Base-by-base conservation (phyloP, 2,113 vertebrate genomes). In the Natator depressus region DNA sequence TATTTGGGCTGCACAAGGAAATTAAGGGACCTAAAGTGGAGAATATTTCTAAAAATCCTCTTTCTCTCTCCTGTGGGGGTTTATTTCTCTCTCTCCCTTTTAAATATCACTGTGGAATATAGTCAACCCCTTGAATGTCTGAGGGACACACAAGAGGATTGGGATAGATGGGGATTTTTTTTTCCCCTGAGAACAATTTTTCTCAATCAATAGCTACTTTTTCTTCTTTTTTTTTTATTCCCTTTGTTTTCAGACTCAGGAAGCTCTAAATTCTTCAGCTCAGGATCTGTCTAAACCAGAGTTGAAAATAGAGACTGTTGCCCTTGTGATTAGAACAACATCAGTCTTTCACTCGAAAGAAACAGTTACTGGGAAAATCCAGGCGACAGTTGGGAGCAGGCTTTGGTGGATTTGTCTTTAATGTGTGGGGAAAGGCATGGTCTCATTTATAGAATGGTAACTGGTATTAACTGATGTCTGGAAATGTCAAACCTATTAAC, bases 401-500 rank as follows among this genome's bases (percentile, higher is more conserved):
- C 55, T 59, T 91, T 82, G 85, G 84, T 69, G 91, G 79, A 50
- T 93, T 87, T 93, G 65, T 55, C 79, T 89, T 94, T 89, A 87
- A 75, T 83, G 55, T 88, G 89, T 79, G 57, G 80, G 89, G 85
- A 86, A 76, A 91, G 85, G 90, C 92, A 72, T 5, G 51, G 94
- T 95, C 90, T 93, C 0, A 0, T 96, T 96, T 94, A 92, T 47
- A 91, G 95, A 91, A 98, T 0, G 0, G 93, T 0, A 12, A 97
- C 96, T 88, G 94, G 95, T 96, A 96, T 93, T 86, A 95, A 93
- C 95, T 51, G 10, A 49, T 59, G 88, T 95, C 96, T 97, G 94
- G 95, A 96, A 97, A 98, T 57, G 95, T 94, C 97, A 95, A 85
- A 89, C 88, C 80, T 50, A 92, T 94, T 95, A 95, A 94, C 81